Evolutionary conservation across 2,797 vertebrate species (phyloP), one percentile per base, ranked within the genome.

Genomic region (Pogonophryne albipinna): DNA sequence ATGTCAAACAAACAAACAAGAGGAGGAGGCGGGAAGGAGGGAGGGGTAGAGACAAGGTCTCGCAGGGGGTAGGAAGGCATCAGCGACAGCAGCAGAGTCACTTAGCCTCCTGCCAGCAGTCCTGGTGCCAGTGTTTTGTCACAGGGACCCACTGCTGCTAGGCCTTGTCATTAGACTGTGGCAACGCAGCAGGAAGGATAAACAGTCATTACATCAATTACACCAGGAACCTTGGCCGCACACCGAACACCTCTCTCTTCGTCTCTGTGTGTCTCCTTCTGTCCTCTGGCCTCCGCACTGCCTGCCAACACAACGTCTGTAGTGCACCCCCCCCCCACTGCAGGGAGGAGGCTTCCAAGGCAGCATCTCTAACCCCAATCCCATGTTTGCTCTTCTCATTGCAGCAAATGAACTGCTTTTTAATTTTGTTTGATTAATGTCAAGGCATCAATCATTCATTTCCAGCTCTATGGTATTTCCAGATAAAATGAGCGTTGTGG

Each of bases 191-290:
- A 79, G 94, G 95, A 94, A 94, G 91, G 91, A 94, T 95, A 95
- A 96, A 95, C 94, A 95, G 93, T 94, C 92, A 95, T 95, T 95
- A 95, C 94, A 95, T 95, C 95, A 95, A 95, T 95, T 95, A 95
- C 90, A 91, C 86, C 88, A 87, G 90, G 85, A 94, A 93, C 93
- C 89, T 93, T 90, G 78, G 92, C 91, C 82, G 85, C 93, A 92
- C 90, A 94, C 86, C 79, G 88, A 90, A 91, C 85, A 91, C 87
- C 90, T 80, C 79, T 83, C 79, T 82, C 74, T 82, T 78, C 19
- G 27, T 80, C 78, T 80, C 64, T 20, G 62, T 63, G 75, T 73
- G 82, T 85, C 83, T 85, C 81, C 70, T 74, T 74, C 87, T 86
- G 80, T 86, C 85, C 84, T 82, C 79, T 80, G 85, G 84, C 86